Base-by-base conservation (phyloP, 2,797 vertebrate genomes). In the Geotrypetes seraphini region DNA sequence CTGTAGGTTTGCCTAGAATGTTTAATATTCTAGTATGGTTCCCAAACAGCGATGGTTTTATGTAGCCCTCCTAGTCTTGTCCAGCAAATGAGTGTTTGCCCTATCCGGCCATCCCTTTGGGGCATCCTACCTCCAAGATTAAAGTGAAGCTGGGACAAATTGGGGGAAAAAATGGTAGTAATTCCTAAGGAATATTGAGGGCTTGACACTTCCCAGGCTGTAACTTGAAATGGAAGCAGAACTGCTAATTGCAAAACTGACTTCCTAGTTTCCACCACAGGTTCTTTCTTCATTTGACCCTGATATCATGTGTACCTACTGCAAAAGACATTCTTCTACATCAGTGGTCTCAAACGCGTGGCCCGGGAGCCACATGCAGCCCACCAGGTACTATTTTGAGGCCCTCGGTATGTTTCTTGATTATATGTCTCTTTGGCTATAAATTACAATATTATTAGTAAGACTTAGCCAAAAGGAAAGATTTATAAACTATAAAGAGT, bases 201-300 rank as follows among this genome's bases (percentile, higher is more conserved):
- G 69, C 66, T 58, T 63, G 64, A 67, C 69, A 61, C 49, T 47
- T 67, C 43, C 59, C 35, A 43, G 41, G 51, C 57, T 53, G 44
- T 54, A 51, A 59, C 55, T 63, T 25, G 58, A 63, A 57, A 55
- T 63, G 57, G 60, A 63, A 63, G 63, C 69, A 59, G 57, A 49
- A 41, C 53, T 36, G 55, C 60, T 69, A 69, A 73, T 73, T 73
- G 55, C 60, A 57, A 53, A 33, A 29, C 53, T 69, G 62, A 66
- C 62, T 66, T 66, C 62, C 58, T 51, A 54, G 53, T 38, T 57
- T 57, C 57, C 67, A 28, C 33, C 40, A 31, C 44, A 54, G 27
- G 21, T 60, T 41, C 44, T 39, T 41, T 12, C 22, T 42, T 39
- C 33, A 43, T 34, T n/a, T 33, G 53, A 52, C 39, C 36, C 19